Percentiles rank a stretch among this genome's conserved stretches.
Conservation (phyloP, 2,797 vertebrate genomes). For the Kryptopterus vitreolus region DNA sequence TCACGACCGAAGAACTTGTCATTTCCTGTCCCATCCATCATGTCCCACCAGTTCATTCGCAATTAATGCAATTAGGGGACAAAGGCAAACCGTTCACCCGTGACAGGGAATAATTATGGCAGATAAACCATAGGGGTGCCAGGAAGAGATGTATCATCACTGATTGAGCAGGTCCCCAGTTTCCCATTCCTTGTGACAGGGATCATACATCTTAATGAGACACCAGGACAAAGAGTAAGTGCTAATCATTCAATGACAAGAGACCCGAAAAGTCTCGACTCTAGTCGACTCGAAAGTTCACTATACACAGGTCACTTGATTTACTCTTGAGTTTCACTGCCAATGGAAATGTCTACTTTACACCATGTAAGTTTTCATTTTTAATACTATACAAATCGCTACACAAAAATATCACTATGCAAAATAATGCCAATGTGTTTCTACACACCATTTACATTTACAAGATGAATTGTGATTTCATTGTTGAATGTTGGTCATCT, state of each 20-base stretch:
- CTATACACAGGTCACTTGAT: not conserved
- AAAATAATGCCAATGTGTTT: no score
- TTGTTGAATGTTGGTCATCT: no score
- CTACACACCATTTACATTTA: not conserved
- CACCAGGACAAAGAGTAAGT: not conserved
- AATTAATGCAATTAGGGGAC: constrained; percentile 38
- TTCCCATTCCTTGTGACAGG: constrained; percentile 19
- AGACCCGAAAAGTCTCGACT: not conserved
- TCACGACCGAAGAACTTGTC: constrained; percentile 25
- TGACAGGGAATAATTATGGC: constrained; percentile 37
- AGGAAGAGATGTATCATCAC: constrained; percentile 38
- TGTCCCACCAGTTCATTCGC: constrained; percentile 28
- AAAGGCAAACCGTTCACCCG: constrained; percentile 30
- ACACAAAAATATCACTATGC: no score
- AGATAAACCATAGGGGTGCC: constrained; percentile 33
- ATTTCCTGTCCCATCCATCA: constrained; percentile 24
- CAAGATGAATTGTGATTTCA: no score
- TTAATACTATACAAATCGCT: no score
- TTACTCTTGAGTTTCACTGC: not conserved
- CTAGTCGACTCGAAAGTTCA: not conserved
- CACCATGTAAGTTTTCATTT: no score
- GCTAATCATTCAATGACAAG: constrained; percentile 10
- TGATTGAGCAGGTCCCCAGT: constrained; percentile 35
- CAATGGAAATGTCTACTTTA: not conserved
- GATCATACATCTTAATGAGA: constrained; percentile 42